Conservation (phyloP, 64 coral and sea anemone genomes). For the Montipora capricornis region DNA sequence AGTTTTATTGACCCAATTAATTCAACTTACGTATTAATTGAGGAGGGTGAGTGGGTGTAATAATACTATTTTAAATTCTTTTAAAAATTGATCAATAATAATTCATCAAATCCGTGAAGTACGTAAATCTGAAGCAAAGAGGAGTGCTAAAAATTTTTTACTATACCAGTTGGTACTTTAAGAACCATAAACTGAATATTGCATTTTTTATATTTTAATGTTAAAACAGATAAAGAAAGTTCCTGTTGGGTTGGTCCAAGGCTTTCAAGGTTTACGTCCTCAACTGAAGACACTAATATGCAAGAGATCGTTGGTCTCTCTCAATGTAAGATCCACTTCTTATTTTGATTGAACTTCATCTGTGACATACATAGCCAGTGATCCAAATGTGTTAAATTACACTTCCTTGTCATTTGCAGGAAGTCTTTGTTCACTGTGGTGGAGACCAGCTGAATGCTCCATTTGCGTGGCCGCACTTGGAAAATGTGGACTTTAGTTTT, state of each 20-base stretch:
- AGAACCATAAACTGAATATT: not conserved
- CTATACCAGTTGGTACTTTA: too few relatives aligned
- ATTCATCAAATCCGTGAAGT: too few relatives aligned
- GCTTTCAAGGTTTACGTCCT: conserved; percentile 80
- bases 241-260: conserved; percentile 85
- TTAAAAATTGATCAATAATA: too few relatives aligned
- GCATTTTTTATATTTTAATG: not conserved
- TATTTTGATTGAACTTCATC: not conserved
- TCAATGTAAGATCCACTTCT: conserved; percentile 72
- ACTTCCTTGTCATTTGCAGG: conserved; percentile 37
- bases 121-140: too few relatives aligned
- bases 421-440: conserved; percentile 88
- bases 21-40: too few relatives aligned
- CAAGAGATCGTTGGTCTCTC: conserved; percentile 71
- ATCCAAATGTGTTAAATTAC: not conserved
- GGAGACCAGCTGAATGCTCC: conserved; percentile 80
- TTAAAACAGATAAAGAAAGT: conserved; percentile 86
- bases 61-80: too few relatives aligned
- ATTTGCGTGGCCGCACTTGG: conserved; percentile 71
- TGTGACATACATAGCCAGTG: too few relatives aligned
- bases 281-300: conserved; percentile 77
- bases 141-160: too few relatives aligned
- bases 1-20: too few relatives aligned
- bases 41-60: too few relatives aligned
- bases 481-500: conserved; percentile 83